Percentiles rank a stretch among this genome's conserved stretches.
phyloP scores from a whole-genome alignment of 2,113 vertebrate species.

The Eublepharis macularius region DNA sequence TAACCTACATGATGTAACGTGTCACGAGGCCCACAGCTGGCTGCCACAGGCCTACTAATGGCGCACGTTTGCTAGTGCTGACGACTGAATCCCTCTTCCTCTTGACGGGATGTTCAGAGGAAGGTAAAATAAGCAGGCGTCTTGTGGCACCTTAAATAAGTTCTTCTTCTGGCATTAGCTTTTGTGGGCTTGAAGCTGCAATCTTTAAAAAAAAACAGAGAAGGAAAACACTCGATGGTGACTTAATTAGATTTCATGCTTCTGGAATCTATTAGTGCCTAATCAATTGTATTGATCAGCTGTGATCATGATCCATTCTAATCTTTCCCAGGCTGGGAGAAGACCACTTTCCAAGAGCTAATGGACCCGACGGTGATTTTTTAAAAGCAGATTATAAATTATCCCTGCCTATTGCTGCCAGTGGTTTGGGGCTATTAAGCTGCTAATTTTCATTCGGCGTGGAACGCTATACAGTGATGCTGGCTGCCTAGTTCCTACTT shows the following conservation, averaged over 20 bases:
- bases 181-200: neutral
- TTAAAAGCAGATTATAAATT: slow-evolving; percentile 32
- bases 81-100: neutral
- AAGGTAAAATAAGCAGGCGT: too few species aligned
- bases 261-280: accelerated
- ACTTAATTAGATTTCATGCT: neutral
- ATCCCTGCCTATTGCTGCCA: neutral
- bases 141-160: too few species aligned
- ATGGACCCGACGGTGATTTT: neutral
- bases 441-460: slow-evolving; percentile 30
- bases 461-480: slow-evolving; percentile 7
- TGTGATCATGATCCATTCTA: neutral
- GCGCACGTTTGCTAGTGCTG: too few species aligned
- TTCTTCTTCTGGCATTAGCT: too few species aligned
- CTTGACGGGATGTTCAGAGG: neutral
- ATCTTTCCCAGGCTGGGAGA: neutral
- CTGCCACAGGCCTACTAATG: neutral
- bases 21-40: neutral
- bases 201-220: neutral
- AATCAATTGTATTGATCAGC: neutral
- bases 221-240: accelerated
- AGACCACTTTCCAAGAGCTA: accelerated
- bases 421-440: slow-evolving; percentile 6
- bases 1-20: neutral
- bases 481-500: slow-evolving; percentile 19